phyloP scores from a whole-genome alignment of 2,797 vertebrate genomes.

The Decapterus maruadsi region DNA sequence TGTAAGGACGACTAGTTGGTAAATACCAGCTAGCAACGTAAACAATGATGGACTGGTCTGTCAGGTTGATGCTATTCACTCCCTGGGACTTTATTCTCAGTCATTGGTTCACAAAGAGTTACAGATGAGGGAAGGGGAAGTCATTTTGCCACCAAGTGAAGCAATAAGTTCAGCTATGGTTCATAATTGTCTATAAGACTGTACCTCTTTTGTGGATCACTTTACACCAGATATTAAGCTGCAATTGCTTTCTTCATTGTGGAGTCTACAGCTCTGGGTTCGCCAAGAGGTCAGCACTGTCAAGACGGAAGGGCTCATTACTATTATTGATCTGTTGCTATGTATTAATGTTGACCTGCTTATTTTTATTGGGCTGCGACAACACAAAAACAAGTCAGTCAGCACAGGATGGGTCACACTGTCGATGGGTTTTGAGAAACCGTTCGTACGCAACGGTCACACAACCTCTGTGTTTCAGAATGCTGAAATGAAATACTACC shows the following conservation, averaged over 20 bases:
- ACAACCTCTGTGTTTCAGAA: conserved; percentile 11
- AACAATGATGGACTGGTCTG: neutral
- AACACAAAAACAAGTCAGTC: conserved; percentile 44
- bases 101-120: neutral
- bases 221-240: neutral
- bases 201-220: neutral
- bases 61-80: neutral
- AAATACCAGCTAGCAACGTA: neutral
- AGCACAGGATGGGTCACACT: conserved; percentile 16
- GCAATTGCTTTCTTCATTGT: neutral
- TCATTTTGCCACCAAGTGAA: too few species aligned
- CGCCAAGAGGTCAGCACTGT: neutral
- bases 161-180: too few species aligned
- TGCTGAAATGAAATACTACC: conserved; percentile 50
- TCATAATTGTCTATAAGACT: neutral
- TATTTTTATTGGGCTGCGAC: neutral
- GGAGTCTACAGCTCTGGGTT: neutral
- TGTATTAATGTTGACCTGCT: neutral
- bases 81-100: neutral
- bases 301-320: neutral
- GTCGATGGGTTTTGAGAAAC: conserved; percentile 24
- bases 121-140: neutral
- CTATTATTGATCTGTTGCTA: too few species aligned
- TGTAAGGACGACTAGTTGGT: neutral
- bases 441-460: conserved; percentile 20